Evolutionary conservation across 2,113 vertebrate species (phyloP).

Genomic region (Crotalus horridus): DNA sequence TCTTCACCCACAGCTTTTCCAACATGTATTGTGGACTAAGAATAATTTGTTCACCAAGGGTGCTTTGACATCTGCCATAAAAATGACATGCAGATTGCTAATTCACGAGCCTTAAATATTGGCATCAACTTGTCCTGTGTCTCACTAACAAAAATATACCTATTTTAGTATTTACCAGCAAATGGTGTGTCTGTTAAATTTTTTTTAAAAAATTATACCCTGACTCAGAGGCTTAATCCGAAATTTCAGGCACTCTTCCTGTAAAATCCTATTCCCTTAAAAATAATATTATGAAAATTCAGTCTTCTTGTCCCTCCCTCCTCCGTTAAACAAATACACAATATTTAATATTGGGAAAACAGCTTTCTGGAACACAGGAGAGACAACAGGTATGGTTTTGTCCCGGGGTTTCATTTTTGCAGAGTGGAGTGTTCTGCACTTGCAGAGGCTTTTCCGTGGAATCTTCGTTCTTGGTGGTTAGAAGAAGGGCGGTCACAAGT

Average conservation of each 20-base stretch:
- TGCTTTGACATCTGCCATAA: constrained; percentile 7
- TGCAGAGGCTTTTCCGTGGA: neutral
- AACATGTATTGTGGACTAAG: neutral
- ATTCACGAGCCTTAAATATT: constrained; percentile 14
- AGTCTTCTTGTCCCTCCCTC: no score
- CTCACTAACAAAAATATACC: constrained; percentile 6
- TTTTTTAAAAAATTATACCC: neutral
- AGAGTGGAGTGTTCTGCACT: neutral
- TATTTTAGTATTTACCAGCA: constrained; percentile 16
- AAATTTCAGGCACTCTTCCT: neutral
- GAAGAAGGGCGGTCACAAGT: neutral
- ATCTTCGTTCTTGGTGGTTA: neutral
- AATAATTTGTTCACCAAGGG: neutral
- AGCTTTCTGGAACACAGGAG: neutral
- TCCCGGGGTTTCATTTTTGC: neutral
- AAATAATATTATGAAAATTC: neutral
- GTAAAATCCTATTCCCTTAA: neutral
- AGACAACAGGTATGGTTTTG: neutral
- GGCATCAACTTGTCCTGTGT: neutral
- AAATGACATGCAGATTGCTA: constrained; percentile 19
- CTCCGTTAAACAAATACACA: neutral
- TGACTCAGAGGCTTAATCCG: neutral
- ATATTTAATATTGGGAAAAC: neutral
- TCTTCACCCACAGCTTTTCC: neutral
- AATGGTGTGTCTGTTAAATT: neutral